Conservation (phyloP, 2,888 invertebrate genomes). For the Eupithecia dodoneata region DNA sequence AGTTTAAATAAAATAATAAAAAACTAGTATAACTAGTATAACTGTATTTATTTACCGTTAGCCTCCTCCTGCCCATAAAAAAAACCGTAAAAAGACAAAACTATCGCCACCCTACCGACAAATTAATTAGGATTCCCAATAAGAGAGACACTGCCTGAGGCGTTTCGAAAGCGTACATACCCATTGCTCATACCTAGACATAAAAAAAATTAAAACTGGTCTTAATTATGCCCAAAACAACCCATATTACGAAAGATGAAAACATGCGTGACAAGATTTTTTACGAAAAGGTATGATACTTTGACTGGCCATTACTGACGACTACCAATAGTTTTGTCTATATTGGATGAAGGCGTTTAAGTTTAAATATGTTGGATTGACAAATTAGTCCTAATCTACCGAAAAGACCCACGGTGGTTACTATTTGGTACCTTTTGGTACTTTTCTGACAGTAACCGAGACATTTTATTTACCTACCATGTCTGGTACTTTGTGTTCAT, state of each 20-base stretch:
- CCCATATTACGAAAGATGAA: background rate
- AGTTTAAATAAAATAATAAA: too few relatives aligned
- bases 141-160: background rate
- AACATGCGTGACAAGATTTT: background rate
- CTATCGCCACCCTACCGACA: background rate
- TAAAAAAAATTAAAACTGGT: background rate
- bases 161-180: background rate
- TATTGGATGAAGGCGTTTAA: background rate
- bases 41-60: background rate
- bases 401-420: background rate
- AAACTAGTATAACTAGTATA: too few relatives aligned
- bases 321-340: background rate
- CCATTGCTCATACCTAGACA: background rate
- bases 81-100: background rate
- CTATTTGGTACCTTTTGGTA: background rate
- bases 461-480: background rate
- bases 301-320: background rate
- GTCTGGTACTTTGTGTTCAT: background rate
- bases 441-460: background rate
- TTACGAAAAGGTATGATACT: background rate
- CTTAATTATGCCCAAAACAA: conserved; percentile 3
- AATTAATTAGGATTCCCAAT: background rate
- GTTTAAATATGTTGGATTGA: background rate
- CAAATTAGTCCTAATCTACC: background rate
- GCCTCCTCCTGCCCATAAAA: background rate